Percentiles rank a stretch among this genome's conserved stretches.
phyloP scores from a whole-genome alignment of 2,113 vertebrate species.

The Peromyscus maniculatus region DNA sequence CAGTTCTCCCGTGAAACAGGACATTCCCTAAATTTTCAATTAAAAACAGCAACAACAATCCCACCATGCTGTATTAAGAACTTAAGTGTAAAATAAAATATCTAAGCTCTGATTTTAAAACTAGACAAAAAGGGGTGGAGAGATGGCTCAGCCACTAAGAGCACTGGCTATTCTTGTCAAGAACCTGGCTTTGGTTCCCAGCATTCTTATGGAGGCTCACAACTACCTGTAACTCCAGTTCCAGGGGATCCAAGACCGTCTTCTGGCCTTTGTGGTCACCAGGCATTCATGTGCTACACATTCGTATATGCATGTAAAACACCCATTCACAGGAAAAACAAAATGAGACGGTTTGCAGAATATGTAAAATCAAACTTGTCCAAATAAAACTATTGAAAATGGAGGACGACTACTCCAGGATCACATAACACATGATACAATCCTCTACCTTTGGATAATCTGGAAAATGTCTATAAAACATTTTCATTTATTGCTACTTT shows the following conservation, averaged over 20 bases:
- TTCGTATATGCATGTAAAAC: neutral
- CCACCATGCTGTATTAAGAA: too few relatives aligned
- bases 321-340: neutral
- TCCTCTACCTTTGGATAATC: neutral
- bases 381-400: neutral
- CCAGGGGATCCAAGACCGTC: neutral
- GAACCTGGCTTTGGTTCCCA: too few relatives aligned
- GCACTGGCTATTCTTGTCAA: too few relatives aligned
- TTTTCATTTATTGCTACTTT: neutral
- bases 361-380: neutral
- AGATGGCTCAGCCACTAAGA: too few relatives aligned
- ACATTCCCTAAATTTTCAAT: slow-evolving; percentile 20
- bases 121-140: too few relatives aligned
- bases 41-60: neutral
- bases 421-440: neutral
- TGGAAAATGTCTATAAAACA: neutral
- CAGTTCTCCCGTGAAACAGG: neutral
- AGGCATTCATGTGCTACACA: neutral
- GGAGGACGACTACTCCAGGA: neutral
- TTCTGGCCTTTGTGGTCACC: neutral
- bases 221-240: neutral
- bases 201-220: neutral
- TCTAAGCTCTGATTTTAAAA: too few relatives aligned
- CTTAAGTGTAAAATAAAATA: too few relatives aligned
- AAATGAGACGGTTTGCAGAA: neutral